These are phyloP conservation scores for Nemopilema nomurai DNA, from an alignment of 30 jellyfish, hydroid and myxozoan species.

Conservation along the genomic window DNA sequence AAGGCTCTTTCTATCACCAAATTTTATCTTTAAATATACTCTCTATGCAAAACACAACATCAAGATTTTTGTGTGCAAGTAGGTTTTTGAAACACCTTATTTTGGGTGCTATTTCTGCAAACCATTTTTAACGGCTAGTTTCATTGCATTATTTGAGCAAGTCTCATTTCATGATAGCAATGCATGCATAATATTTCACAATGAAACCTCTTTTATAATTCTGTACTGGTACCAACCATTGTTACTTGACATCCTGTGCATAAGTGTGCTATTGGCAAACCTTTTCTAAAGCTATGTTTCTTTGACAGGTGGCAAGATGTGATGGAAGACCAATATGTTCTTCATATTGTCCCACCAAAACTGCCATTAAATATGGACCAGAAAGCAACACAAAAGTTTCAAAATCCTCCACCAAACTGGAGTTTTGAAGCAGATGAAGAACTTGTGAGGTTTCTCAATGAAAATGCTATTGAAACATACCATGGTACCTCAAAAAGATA, in stretches of 20 bases:
- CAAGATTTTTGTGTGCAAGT: too few relatives aligned
- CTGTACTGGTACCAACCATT: too few relatives aligned
- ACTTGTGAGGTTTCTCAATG: conserved; percentile 80
- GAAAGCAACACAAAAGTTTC: conserved; percentile 57
- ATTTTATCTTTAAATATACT: too few relatives aligned
- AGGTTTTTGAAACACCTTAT: too few relatives aligned
- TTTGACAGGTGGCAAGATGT: conserved; percentile 80
- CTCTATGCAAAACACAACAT: too few relatives aligned
- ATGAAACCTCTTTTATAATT: too few relatives aligned
- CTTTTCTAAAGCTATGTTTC: neutral
- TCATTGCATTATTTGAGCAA: too few relatives aligned
- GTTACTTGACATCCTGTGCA: neutral
- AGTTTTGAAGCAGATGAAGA: conserved; percentile 81
- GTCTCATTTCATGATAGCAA: too few relatives aligned
- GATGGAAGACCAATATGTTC: conserved; percentile 77
- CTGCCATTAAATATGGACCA: conserved; percentile 72
- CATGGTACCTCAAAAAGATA: conserved; percentile 74
- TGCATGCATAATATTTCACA: too few relatives aligned
- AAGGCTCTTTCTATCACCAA: too few relatives aligned
- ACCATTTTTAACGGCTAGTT: too few relatives aligned
- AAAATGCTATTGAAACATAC: conserved; percentile 50
- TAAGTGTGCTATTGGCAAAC: neutral
- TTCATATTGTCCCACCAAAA: conserved; percentile 64
- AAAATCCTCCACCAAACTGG: conserved; percentile 90
- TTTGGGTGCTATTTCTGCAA: too few relatives aligned